These are phyloP conservation scores for Vannuccia rotundouncinata DNA, from an alignment of 2,888 invertebrate genomes.

Conservation along the genomic window DNA sequence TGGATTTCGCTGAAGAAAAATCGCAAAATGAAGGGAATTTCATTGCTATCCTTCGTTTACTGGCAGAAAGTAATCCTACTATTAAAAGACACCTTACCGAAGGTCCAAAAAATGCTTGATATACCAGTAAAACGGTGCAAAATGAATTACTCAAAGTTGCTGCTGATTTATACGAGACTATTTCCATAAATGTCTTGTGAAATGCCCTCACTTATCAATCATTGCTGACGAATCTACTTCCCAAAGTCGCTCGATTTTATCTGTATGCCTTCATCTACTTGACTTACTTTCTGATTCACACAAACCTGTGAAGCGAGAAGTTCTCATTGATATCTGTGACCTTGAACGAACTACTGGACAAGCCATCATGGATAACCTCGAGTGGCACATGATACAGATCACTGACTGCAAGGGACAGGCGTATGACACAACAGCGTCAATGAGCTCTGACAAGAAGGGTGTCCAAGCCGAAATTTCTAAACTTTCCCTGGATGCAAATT, in stretches of 20 bases:
- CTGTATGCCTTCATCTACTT: not conserved
- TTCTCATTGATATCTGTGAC: not conserved
- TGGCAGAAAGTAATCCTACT: not conserved
- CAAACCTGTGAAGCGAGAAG: not conserved
- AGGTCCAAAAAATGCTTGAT: not conserved
- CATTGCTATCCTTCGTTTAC: not conserved
- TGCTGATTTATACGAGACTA: not conserved
- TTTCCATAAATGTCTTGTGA: not conserved
- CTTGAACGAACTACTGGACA: not conserved
- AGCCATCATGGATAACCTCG: not conserved
- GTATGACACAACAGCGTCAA: not conserved
- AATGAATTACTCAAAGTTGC: not conserved
- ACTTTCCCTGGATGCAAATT: not conserved
- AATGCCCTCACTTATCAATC: not conserved
- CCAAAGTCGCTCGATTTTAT: not conserved
- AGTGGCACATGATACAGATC: not conserved
- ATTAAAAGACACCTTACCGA: not conserved
- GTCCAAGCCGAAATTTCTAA: not conserved
- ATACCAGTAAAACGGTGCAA: not conserved
- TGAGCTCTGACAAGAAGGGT: not conserved
- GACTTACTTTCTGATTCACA: not conserved
- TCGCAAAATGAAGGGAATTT: constrained; percentile 7
- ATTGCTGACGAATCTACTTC: not conserved
- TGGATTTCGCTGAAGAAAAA: not conserved
- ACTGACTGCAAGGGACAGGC: not conserved